Conservation (phyloP, 2,888 invertebrate genomes). For the Apantesis nais region DNA sequence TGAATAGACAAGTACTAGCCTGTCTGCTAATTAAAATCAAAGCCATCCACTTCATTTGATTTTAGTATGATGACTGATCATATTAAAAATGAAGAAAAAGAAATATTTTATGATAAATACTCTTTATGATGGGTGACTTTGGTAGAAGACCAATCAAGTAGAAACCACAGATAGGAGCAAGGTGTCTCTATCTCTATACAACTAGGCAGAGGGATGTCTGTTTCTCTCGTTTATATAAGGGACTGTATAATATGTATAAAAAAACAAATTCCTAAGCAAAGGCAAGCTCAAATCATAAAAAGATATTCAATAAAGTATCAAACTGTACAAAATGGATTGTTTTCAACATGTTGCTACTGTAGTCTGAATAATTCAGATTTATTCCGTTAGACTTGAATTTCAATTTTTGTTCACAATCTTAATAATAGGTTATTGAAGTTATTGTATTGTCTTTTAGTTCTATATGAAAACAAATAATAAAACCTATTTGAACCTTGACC, state of each 20-base stretch:
- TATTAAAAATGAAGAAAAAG: background rate
- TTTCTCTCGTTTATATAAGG: background rate
- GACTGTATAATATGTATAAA: background rate
- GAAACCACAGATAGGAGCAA: background rate
- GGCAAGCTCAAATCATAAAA: background rate
- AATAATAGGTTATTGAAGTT: background rate
- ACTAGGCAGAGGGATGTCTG: background rate
- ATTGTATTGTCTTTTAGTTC: background rate
- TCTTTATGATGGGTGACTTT: background rate
- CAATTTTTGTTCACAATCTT: background rate
- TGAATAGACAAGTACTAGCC: no score
- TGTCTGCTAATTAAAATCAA: no score
- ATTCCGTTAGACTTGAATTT: background rate
- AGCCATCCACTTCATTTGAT: no score
- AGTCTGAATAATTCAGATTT: background rate
- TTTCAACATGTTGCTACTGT: background rate
- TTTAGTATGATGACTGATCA: background rate
- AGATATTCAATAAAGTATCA: background rate
- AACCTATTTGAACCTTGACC: constrained; percentile 5
- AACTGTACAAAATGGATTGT: background rate
- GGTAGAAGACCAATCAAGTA: background rate
- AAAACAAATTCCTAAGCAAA: background rate
- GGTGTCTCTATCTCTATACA: background rate
- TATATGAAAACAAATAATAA: constrained; percentile 6
- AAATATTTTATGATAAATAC: background rate